Evolutionary conservation across 2,888 invertebrate species (phyloP).

Genomic region (Drosophila percnosoma): DNA sequence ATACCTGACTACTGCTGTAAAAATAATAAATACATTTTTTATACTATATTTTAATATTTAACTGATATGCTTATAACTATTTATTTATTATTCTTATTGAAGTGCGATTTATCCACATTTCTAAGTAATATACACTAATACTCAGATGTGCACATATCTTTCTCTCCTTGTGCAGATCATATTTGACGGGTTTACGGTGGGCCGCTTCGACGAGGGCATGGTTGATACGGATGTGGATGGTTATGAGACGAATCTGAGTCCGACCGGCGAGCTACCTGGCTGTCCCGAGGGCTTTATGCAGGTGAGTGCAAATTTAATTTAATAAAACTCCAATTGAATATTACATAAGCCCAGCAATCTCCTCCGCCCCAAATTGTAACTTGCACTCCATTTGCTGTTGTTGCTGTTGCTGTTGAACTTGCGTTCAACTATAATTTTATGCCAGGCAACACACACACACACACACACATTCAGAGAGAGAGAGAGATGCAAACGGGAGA

Average conservation of each 20-base stretch:
- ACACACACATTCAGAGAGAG: background rate
- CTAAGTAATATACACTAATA: background rate
- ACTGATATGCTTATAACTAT: background rate
- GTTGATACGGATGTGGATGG: constrained; percentile 85
- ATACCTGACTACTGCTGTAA: background rate
- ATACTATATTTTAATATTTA: background rate
- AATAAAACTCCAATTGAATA: constrained; percentile 69
- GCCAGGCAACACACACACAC: constrained; percentile 30
- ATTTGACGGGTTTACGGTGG: constrained; percentile 95
- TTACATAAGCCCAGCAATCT: constrained; percentile 50
- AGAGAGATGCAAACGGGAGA: background rate
- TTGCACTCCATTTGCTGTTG: constrained; percentile 71
- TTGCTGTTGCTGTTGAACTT: constrained; percentile 35
- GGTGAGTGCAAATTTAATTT: constrained; percentile 85
- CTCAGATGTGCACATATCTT: constrained; percentile 11
- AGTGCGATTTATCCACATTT: background rate
- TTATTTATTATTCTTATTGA: background rate
- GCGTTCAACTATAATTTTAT: constrained; percentile 65
- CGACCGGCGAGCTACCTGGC: constrained; percentile 88
- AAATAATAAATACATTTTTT: background rate
- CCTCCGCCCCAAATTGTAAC: constrained; percentile 36
- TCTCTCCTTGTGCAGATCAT: constrained; percentile 87
- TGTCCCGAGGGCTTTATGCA: constrained; percentile 96
- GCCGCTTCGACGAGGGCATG: constrained; percentile 90
- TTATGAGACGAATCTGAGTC: constrained; percentile 84